A percentile compares a stretch with the other conserved stretches of the same genome.
Conservation (phyloP, 2,113 vertebrate genomes). For the Catharus fuscescens region DNA sequence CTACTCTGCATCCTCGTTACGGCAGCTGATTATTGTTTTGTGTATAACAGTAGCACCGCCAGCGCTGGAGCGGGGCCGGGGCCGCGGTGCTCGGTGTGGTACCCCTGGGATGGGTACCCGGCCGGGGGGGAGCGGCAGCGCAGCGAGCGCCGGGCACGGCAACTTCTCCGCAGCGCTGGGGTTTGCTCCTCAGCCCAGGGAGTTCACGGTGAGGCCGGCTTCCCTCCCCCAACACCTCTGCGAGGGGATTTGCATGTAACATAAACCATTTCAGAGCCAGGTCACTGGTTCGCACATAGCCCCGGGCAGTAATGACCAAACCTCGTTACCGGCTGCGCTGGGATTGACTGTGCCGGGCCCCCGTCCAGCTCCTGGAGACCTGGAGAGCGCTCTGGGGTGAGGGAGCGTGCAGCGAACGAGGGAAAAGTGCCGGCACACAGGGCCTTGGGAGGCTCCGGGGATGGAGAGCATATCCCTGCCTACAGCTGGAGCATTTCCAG, state of each 20-base stretch:
- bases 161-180: not conserved
- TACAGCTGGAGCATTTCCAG: not conserved
- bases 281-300: constrained; percentile 53
- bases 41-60: constrained; percentile 54
- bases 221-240: constrained; percentile 56
- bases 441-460: not conserved
- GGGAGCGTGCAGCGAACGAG: not conserved
- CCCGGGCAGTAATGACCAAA: constrained; percentile 59
- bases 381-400: not conserved
- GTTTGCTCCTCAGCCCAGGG: constrained; percentile 31
- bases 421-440: not conserved
- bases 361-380: constrained; percentile 44
- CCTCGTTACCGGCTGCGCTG: constrained; percentile 18
- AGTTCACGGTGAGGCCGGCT: constrained; percentile 50
- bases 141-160: fast-evolving
- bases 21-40: constrained; percentile 65
- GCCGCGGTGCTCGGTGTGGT: not conserved
- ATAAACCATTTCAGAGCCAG: constrained; percentile 59
- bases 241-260: constrained; percentile 52
- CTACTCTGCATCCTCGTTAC: constrained; percentile 57
- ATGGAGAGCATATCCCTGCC: not conserved
- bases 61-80: not conserved
- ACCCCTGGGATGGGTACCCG: not conserved
- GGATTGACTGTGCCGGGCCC: not conserved
- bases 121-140: not conserved